These are phyloP conservation scores for Trichonephila clavata DNA, from an alignment of 1,140 invertebrate genomes.

Conservation along the genomic window DNA sequence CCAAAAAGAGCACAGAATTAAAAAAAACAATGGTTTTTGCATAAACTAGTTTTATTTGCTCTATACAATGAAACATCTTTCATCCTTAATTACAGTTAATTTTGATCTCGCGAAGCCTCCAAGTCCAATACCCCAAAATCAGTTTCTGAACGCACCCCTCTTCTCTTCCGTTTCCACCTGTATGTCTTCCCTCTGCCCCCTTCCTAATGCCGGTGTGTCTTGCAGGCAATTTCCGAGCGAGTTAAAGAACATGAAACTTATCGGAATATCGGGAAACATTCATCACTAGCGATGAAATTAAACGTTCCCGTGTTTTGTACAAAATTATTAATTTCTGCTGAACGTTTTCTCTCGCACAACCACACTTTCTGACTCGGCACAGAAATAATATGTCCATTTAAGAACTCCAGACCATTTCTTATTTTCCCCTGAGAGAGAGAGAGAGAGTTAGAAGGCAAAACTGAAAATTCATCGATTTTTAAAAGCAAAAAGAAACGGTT, in stretches of 20 bases:
- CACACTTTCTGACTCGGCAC: slow-evolving; percentile 48
- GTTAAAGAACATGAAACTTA: slow-evolving; percentile 70
- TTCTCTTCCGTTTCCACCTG: slow-evolving; percentile 63
- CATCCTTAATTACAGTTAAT: slow-evolving; percentile 1
- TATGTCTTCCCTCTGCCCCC: slow-evolving; percentile 7
- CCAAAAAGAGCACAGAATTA: not conserved
- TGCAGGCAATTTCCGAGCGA: slow-evolving; percentile 50
- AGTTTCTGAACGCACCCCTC: slow-evolving; percentile 60
- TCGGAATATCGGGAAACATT: slow-evolving; percentile 74
- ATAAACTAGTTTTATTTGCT: not conserved
- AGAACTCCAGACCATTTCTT: slow-evolving; percentile 59
- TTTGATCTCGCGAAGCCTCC: not conserved
- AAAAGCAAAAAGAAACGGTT: slow-evolving; percentile 61
- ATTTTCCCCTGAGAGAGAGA: not conserved
- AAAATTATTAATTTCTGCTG: slow-evolving; percentile 70
- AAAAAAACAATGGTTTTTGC: not conserved
- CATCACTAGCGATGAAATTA: slow-evolving; percentile 69
- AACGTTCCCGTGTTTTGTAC: slow-evolving; percentile 65
- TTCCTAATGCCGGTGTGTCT: slow-evolving; percentile 35
- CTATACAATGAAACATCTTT: not conserved
- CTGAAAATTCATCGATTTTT: slow-evolving; percentile 72
- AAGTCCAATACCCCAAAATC: slow-evolving; percentile 33
- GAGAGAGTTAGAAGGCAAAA: not conserved
- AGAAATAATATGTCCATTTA: slow-evolving; percentile 70
- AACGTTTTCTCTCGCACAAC: not conserved